Evolutionary conservation across 30 jellyfish, hydroid and myxozoan genomes (phyloP).

Genomic region (Catostylus mosaicus): DNA sequence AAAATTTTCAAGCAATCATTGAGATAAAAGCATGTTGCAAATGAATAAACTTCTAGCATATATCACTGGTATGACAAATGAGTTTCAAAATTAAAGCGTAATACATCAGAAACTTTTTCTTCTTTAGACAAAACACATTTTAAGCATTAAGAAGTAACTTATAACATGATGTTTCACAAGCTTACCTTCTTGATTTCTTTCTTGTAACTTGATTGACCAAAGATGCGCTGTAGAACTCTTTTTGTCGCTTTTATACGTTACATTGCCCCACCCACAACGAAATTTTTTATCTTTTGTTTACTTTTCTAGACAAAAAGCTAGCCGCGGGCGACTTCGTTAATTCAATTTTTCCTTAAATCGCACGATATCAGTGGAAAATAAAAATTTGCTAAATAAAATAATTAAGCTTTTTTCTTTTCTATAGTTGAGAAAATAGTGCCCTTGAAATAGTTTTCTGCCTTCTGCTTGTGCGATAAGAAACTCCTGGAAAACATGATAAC

Average conservation of each 20-base stretch:
- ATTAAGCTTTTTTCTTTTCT: background rate
- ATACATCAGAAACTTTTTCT: too few species aligned
- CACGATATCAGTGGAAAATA: background rate
- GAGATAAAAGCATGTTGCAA: too few species aligned
- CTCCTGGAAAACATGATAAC: background rate
- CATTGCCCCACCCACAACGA: conserved; percentile 32
- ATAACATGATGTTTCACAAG: background rate
- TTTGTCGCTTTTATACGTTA: background rate
- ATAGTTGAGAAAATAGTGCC: background rate
- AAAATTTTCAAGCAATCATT: too few species aligned
- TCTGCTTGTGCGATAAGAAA: conserved; percentile 1
- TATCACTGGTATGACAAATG: too few species aligned
- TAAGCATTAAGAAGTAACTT: too few species aligned
- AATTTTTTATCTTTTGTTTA: conserved; percentile 20
- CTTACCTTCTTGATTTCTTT: conserved; percentile 4
- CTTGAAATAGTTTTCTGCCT: background rate
- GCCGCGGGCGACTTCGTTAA: conserved; percentile 26
- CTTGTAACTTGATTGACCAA: background rate
- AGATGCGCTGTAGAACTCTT: background rate
- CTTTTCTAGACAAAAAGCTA: conserved; percentile 8
- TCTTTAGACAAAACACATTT: too few species aligned
- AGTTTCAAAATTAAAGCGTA: too few species aligned
- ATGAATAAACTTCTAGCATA: too few species aligned
- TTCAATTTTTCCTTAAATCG: background rate
- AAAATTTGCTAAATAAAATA: conserved; percentile 1